These are phyloP conservation scores for Oryzias dopingdopingensis DNA, from an alignment of 2,797 vertebrate genomes.

Conservation along the genomic window DNA sequence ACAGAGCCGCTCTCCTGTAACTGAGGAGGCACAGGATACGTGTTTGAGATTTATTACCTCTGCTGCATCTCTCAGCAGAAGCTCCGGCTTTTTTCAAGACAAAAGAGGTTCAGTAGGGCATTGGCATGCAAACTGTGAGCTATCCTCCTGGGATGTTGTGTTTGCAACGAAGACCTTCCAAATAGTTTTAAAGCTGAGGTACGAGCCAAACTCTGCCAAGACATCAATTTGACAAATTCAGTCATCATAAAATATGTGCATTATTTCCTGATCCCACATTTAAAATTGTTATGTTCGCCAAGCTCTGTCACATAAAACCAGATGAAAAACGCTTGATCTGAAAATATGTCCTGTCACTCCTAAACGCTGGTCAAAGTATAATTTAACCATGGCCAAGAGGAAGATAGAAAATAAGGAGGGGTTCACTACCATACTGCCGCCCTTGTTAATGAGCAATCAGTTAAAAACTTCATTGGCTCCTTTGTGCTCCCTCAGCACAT, in stretches of 20 bases:
- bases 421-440: conserved; percentile 1
- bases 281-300: conserved; percentile 32
- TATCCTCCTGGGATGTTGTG: conserved; percentile 6
- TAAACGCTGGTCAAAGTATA: conserved; percentile 44
- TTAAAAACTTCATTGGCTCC: conserved; percentile 65
- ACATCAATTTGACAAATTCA: conserved; percentile 55
- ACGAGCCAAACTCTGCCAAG: conserved; percentile 29
- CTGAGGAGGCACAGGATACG: conserved; percentile 18
- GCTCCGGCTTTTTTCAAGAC: conserved; percentile 3
- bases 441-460: conserved; percentile 69
- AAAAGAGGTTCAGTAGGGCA: conserved; percentile 32
- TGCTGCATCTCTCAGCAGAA: conserved; percentile 48
- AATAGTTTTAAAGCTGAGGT: conserved; percentile 22
- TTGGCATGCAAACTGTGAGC: conserved; percentile 14
- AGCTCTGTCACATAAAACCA: conserved; percentile 26
- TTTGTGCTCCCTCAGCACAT: conserved; percentile 61
- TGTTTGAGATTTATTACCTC: conserved; percentile 55
- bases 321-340: conserved; percentile 17
- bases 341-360: conserved; percentile 49
- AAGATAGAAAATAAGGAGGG: neutral
- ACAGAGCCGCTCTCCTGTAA: conserved; percentile 38
- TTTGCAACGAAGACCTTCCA: conserved; percentile 12
- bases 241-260: conserved; percentile 43
- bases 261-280: conserved; percentile 43
- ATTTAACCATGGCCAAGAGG: conserved; percentile 28